Evolutionary conservation across 2,113 vertebrate species (phyloP).

Genomic region (Sterna hirundo): DNA sequence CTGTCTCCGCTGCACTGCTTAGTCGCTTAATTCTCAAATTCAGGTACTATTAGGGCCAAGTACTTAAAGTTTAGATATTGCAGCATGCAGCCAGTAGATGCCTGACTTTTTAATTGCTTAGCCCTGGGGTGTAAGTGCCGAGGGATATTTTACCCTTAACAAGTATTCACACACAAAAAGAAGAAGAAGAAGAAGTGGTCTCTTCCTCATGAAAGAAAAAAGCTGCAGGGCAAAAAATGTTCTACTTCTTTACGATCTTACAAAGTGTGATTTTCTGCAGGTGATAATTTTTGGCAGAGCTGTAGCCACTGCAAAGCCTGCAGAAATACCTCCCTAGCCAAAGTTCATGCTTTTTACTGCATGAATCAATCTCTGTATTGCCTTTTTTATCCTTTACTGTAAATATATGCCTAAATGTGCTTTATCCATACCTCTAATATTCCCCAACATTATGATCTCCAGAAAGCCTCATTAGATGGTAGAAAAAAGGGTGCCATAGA

Average conservation of each 20-base stretch:
- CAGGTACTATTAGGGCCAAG: not conserved
- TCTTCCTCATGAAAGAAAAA: not conserved
- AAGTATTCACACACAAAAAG: not conserved
- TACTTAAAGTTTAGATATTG: not conserved
- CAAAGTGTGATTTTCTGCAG: not conserved
- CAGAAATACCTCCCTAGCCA: not conserved
- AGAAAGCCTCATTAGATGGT: not conserved
- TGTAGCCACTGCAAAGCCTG: not conserved
- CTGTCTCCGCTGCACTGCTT: not conserved
- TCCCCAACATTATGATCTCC: not conserved
- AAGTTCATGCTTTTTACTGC: not conserved
- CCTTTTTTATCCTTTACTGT: not conserved
- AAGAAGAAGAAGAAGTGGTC: fast-evolving
- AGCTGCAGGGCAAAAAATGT: constrained; percentile 1
- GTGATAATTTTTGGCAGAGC: not conserved
- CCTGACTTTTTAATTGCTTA: not conserved
- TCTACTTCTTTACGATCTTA: not conserved
- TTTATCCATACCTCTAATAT: not conserved
- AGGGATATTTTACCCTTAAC: not conserved
- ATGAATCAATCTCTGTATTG: not conserved
- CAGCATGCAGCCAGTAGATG: not conserved
- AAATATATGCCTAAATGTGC: not conserved
- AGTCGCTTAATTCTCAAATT: not conserved
- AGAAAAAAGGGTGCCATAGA: not conserved
- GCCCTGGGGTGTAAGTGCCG: not conserved